Percentiles rank a stretch among this genome's conserved stretches.
Evolutionary conservation across 1,140 invertebrate genomes (phyloP).

Genomic region (Glossosoma conforme): DNA sequence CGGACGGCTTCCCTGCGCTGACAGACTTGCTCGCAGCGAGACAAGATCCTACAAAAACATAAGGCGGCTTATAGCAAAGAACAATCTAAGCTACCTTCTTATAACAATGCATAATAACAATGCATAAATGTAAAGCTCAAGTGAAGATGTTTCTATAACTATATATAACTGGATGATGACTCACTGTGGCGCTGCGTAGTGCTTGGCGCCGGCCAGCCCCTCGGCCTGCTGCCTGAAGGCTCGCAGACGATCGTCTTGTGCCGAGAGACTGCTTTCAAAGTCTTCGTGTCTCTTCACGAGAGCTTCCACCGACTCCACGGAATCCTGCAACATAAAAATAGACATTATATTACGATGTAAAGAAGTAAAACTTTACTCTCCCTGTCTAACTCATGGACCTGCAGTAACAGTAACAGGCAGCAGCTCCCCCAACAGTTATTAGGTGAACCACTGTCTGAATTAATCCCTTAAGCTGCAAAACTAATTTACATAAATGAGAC

Average conservation of each 20-base stretch:
- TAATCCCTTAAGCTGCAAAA: too few relatives aligned
- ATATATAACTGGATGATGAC: slow-evolving; percentile 34
- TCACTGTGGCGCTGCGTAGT: slow-evolving; percentile 84
- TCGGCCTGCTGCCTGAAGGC: slow-evolving; percentile 83
- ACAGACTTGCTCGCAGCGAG: slow-evolving; percentile 71
- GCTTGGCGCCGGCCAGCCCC: slow-evolving; percentile 72
- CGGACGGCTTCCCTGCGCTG: slow-evolving; percentile 69
- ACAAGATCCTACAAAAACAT: slow-evolving; percentile 58
- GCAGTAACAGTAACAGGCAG: too few relatives aligned
- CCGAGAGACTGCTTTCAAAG: slow-evolving; percentile 87
- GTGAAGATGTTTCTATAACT: too few relatives aligned
- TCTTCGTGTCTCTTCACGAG: slow-evolving; percentile 91
- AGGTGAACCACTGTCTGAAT: too few relatives aligned
- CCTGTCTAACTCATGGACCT: too few relatives aligned
- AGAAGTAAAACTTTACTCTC: too few relatives aligned
- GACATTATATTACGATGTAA: not conserved
- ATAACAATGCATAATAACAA: too few relatives aligned
- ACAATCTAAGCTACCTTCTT: too few relatives aligned
- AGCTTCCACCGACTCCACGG: slow-evolving; percentile 91
- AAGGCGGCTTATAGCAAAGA: not conserved
- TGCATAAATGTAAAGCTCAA: not conserved
- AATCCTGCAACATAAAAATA: slow-evolving; percentile 54
- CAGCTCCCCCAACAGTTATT: too few relatives aligned
- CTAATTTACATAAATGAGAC: too few relatives aligned
- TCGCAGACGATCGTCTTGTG: slow-evolving; percentile 89